Percentiles rank a stretch among this genome's conserved stretches.
Evolutionary conservation across 2,797 vertebrate genomes (phyloP).

Genomic region (Peromyscus melanophrys): DNA sequence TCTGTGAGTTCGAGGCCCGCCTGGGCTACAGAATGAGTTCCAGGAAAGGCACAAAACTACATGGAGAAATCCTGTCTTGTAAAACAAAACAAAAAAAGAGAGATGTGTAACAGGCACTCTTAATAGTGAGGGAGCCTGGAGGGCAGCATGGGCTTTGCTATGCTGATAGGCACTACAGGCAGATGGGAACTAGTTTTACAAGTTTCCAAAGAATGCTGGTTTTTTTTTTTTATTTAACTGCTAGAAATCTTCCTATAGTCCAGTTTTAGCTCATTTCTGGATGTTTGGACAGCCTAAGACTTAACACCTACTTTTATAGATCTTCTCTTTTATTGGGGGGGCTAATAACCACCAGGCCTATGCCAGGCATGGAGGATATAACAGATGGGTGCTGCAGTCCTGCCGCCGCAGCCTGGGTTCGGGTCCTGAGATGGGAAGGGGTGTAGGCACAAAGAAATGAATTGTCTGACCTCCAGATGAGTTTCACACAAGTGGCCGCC

Average conservation of each 20-base stretch:
- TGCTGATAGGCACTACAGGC: neutral
- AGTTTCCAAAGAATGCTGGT: neutral
- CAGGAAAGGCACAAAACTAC: too few species aligned
- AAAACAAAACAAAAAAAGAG: too few species aligned
- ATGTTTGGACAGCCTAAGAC: neutral
- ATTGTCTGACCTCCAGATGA: neutral
- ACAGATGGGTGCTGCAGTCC: neutral
- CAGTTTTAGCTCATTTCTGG: neutral
- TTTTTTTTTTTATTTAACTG: neutral
- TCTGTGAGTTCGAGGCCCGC: too few species aligned
- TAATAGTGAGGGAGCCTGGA: neutral
- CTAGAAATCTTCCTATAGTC: neutral
- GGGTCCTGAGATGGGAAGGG: neutral
- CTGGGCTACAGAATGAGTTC: too few species aligned
- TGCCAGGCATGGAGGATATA: neutral
- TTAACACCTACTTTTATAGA: neutral
- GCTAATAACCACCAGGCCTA: neutral
- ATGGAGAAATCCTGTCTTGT: too few species aligned
- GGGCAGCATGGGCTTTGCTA: neutral
- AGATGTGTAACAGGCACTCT: neutral
- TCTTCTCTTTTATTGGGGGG: constrained; percentile 11
- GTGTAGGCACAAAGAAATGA: neutral
- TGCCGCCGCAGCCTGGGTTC: neutral
- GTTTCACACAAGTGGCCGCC: neutral
- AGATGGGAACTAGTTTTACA: neutral